Conservation (phyloP, 2,797 vertebrate genomes). For the Pelobates cultripes region DNA sequence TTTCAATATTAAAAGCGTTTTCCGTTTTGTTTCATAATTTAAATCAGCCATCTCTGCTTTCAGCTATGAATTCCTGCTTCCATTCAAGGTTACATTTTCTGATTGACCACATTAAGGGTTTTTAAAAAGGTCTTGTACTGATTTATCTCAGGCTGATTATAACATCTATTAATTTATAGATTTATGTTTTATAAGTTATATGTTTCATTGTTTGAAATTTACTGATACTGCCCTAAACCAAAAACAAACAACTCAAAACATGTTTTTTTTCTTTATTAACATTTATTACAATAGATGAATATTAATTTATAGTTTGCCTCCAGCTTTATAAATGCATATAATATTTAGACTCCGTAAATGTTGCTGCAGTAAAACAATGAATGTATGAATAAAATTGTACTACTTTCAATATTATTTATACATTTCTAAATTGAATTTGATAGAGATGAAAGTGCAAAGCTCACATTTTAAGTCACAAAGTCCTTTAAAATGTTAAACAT, state of each 20-base stretch:
- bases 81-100: too few species aligned
- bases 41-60: too few species aligned
- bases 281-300: background rate
- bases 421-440: slow-evolving; percentile 2
- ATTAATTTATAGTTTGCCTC: background rate
- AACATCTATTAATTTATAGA: background rate
- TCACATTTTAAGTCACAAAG: background rate
- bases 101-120: too few species aligned
- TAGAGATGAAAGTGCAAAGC: slow-evolving; percentile 3
- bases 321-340: background rate
- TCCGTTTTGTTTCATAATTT: too few species aligned
- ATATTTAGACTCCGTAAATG: background rate
- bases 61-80: too few species aligned
- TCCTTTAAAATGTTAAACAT: slow-evolving; percentile 14
- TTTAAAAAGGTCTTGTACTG: too few species aligned
- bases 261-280: background rate
- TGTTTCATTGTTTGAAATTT: background rate
- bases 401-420: background rate
- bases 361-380: background rate
- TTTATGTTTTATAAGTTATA: background rate
- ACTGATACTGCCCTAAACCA: background rate
- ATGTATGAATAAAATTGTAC: background rate
- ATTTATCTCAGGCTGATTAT: background rate
- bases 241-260: background rate
- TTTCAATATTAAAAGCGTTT: too few species aligned